These are phyloP conservation scores for Cebus imitator DNA, from an alignment of 2,113 vertebrate species.

Conservation along the genomic window DNA sequence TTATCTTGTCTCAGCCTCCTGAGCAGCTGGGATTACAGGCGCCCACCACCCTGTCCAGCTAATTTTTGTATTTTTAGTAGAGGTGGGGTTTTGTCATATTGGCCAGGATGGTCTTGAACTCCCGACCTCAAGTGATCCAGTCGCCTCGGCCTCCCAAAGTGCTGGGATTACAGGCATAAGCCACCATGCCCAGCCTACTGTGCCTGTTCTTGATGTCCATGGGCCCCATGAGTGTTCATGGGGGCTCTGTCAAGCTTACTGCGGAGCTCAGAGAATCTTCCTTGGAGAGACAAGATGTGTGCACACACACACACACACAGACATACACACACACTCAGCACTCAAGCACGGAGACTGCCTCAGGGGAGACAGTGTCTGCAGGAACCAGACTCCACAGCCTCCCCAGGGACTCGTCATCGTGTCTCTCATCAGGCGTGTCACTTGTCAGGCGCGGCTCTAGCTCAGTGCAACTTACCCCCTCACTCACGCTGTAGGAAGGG, in stretches of 20 bases:
- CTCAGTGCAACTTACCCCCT: slow-evolving; percentile 65
- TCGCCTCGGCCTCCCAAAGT: no score
- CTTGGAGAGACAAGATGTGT: slow-evolving; percentile 51
- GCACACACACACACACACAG: rapidly evolving
- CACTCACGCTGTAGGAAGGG: slow-evolving; percentile 39
- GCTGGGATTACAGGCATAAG: no score
- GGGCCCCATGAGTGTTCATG: background rate
- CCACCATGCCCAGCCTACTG: no score
- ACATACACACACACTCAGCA: slow-evolving; percentile 38
- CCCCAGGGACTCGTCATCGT: slow-evolving; percentile 68
- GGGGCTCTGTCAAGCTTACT: slow-evolving; percentile 37
- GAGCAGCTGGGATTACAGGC: no score
- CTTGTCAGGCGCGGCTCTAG: slow-evolving; percentile 73
- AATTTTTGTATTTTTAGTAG: no score
- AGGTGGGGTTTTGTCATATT: no score
- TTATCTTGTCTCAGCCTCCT: no score
- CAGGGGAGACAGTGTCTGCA: slow-evolving; percentile 80
- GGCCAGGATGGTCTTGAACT: no score
- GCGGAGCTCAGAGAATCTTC: slow-evolving; percentile 38
- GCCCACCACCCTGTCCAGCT: no score
- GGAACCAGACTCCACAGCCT: slow-evolving; percentile 78
- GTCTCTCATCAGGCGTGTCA: slow-evolving; percentile 68
- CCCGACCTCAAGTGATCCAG: no score
- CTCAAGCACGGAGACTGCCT: slow-evolving; percentile 69
- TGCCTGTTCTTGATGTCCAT: background rate